Base-by-base conservation (phyloP, 2,113 vertebrate species). In the Polyodon spathula region DNA sequence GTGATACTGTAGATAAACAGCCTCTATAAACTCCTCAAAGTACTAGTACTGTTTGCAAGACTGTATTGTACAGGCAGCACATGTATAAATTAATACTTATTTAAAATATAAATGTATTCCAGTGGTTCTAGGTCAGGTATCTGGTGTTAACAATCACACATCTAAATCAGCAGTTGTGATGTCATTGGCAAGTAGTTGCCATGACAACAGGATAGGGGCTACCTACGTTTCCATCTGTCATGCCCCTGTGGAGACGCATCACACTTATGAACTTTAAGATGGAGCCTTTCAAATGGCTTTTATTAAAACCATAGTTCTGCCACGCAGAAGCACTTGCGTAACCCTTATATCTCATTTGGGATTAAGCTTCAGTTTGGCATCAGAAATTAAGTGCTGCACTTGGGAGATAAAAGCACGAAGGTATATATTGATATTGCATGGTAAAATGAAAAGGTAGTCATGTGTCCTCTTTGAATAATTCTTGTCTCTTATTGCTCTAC, bases 201-300 rank as follows among this genome's bases (percentile, higher is more conserved):
- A 69, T 81, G 76, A 78, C 81, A 80, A 83, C 81, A 69, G 65
- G 73, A 71, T 70, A 69, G 72, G 71, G 76, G 69, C 71, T 71
- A 76, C 63, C 63, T 76, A 70, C 74, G 68, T 62, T 64, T 73
- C 62, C 58, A 11, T 50, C 57, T 62, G 12, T 14, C 8, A 60
- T 12, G 46, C 76, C 71, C 71, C 78, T 72, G 68, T 66, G 74
- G 79, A 80, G 75, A 80, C 68, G 66, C 65, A 72, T 75, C 69
- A 68, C 71, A 56, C 72, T 83, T 84, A 83, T 82, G 80, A 81
- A 73, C 76, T 66, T 55, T 68, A 71, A 82, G 83, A 81, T 73
- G 67, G 70, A 74, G 67, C 41, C 68, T 73, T 79, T 80, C 78
- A 71, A 73, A n/a, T 50, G 56, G 67, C 63, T 77, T 62, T 64